These are phyloP conservation scores for Sebastes nivosus DNA, from an alignment of 2,797 vertebrate species.

Conservation along the genomic window DNA sequence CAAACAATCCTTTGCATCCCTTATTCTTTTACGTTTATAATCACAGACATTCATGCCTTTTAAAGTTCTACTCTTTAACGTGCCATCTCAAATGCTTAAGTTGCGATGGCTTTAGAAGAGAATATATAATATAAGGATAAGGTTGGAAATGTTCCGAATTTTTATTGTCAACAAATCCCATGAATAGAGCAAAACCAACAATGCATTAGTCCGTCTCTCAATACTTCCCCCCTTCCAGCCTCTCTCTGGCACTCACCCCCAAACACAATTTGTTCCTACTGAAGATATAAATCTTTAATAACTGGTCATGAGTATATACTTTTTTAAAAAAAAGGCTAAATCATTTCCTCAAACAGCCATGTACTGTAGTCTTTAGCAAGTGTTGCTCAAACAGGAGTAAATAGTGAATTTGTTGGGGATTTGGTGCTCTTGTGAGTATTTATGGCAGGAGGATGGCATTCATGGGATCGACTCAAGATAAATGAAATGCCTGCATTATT, in stretches of 20 bases:
- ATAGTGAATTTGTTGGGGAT: not conserved
- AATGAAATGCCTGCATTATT: not conserved
- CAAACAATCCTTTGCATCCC: not conserved
- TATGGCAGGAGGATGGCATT: not conserved
- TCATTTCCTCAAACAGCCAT: not conserved
- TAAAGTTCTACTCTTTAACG: not conserved
- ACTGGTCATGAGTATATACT: not conserved
- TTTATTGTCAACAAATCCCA: not conserved
- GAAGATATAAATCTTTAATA: not conserved
- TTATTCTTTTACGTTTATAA: slow-evolving; percentile 16
- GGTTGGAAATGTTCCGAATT: not conserved
- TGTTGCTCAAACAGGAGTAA: not conserved
- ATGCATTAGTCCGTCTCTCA: not conserved
- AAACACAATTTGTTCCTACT: not conserved
- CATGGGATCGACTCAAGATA: not conserved
- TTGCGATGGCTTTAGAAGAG: not conserved
- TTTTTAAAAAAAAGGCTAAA: not conserved
- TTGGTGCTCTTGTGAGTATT: not conserved
- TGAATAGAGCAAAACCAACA: not conserved
- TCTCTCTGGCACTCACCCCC: not conserved
- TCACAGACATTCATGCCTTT: not conserved
- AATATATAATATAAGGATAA: not conserved
- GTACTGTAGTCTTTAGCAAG: not conserved
- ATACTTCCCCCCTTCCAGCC: not conserved
- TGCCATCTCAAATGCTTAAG: not conserved